Conservation (phyloP, 2,888 invertebrate genomes). For the Spisula solida region DNA sequence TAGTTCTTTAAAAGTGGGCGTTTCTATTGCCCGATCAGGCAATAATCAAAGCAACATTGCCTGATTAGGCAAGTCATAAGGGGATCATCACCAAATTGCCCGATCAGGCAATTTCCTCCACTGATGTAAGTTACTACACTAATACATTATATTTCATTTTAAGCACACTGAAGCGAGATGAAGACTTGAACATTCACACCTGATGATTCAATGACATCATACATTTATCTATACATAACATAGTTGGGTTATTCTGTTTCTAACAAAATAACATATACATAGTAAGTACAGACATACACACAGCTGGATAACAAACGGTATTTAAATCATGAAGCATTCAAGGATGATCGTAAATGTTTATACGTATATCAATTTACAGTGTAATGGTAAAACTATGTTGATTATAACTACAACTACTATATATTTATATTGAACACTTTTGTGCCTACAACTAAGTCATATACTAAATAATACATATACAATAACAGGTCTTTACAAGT, state of each 20-base stretch:
- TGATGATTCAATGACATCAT: neutral
- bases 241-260: neutral
- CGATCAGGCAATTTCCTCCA: no score
- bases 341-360: neutral
- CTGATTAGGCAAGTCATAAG: no score
- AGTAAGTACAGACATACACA: neutral
- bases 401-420: neutral
- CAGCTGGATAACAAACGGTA: neutral
- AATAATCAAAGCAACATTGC: no score
- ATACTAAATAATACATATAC: conserved; percentile 14
- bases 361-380: conserved; percentile 4
- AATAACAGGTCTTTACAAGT: conserved; percentile 15
- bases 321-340: neutral
- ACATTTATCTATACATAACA: neutral
- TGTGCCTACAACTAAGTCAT: conserved; percentile 9
- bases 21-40: no score
- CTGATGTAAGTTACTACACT: no score
- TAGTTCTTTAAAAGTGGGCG: no score
- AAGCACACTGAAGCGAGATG: neutral
- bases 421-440: conserved; percentile 13
- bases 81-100: no score
- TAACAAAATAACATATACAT: conserved; percentile 6
- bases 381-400: conserved; percentile 10
- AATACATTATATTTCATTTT: no score
- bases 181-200: neutral